Base-by-base conservation (phyloP, 2,888 invertebrate species). In the Leucophenga montana region DNA sequence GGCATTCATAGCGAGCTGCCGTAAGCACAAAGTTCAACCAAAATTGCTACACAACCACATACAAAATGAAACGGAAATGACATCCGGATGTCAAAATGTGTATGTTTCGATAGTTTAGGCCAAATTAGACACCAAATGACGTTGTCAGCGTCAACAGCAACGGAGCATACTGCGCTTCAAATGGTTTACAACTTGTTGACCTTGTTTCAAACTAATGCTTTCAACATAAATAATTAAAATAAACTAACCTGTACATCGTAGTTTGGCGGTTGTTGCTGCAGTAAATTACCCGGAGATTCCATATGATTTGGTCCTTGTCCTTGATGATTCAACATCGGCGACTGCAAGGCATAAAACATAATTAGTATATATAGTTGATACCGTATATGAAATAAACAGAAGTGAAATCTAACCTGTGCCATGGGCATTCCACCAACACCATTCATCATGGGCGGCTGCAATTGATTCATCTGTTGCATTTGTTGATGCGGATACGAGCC, bases 191-290 rank as follows among this genome's bases (percentile, higher is more conserved):
- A 66, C 46, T 18, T 33, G 39, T 18, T 68, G 16, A 5, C 27
- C 20, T 66, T 3, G 67, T 20, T 18, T 56, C 53, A 68, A 53
- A 71, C 50, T 61, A 59, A 68, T 59, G 59, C 44, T 22, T 39
- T 31, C 50, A 8, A 44, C 11, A 61, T 61, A 31, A 61, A 61
- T 61, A n/a, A 16, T 61, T 61, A 31, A 61, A 22, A 18, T 6
- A 9, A 13, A 89, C 92, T 89, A 82, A 94, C 94, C 94, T 94
- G 94, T 85, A 94, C 93, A 89, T 95, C 94, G 89, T 93, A 94
- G 85, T 93, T 93, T 86, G 93, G 93, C 82, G 92, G 93, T 83
- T 93, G 93, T 83, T 93, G 93, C 85, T 91, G 89, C 78, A 89
- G 77, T 65, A 89, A 80, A 87, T 89, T 89, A 90, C 88, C 90